Base-by-base conservation (phyloP, 2,888 invertebrate species). In the Acronicta psi region DNA sequence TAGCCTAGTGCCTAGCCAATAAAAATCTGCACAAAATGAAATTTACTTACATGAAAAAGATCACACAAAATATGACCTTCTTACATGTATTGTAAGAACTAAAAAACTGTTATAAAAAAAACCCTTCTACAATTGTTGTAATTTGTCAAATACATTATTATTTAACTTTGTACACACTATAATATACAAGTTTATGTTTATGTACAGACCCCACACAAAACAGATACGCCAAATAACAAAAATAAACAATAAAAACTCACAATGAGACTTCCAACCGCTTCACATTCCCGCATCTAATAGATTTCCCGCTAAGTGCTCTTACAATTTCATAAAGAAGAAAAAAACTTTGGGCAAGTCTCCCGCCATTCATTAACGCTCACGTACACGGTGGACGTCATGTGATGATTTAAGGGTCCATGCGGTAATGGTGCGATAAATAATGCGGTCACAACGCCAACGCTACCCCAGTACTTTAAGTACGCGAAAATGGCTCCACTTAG, bases 391-490 rank as follows among this genome's bases (percentile, higher is more conserved):
- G 85, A 84, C 84, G 94, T 93, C 94, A 91, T 89, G 89, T 86
- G 91, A 94, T 94, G 94, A 94, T 94, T 94, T 94, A 94, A 90
- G 86, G 91, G 87, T 79, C 85, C 82, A 83, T 83, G 86, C 89
- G 81, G 90, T 94, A 94, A 94, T 94, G 94, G 94, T 79, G 90
- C 93, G 91, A 94, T 94, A 94, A 94, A 94, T 94, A 94, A 93
- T 87, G 81, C 87, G 91, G 93, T 89, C 90, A 91, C 88, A 86
- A 78, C 84, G 86, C 82, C 80, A 82, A 62, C 73, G 76, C 73
- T 79, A 78, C 75, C 73, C 78, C 77, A 72, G 77, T 79, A 79
- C 74, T 76, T 78, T 83, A 90, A 90, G 89, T 88, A 88, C 86
- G 82, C 86, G 85, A 87, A 86, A 90, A 89, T 88, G 88, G 87